Evolutionary conservation across 2,888 invertebrate genomes (phyloP), one percentile per base, ranked within the genome.

Genomic region (Pogonocherus hispidulus): DNA sequence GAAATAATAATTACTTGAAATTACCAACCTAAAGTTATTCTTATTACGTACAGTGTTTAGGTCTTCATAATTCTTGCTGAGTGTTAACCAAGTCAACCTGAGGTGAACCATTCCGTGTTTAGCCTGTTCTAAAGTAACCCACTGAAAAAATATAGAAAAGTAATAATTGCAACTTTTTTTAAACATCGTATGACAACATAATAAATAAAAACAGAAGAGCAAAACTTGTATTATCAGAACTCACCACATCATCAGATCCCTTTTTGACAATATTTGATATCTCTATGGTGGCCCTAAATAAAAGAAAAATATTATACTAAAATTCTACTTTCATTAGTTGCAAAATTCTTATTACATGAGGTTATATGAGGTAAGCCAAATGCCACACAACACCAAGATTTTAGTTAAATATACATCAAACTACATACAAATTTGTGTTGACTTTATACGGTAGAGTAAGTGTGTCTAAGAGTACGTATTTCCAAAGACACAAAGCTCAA

Each of bases 31-130:
- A 27, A 27, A 27, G 8, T 27, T 3, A 5, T 27, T 3, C 27
- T 27, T 27, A 27, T 14, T 20, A 88, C 90, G 88, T 87, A 95
- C 95, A 73, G 91, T 89, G 82, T 91, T 90, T 3, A 97, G 87
- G 84, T 95, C 94, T 32, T 87, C 85, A 11, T 91, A 86, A 80
- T 93, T 90, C 35, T 91, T 87, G 57, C 93, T 91, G 63, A 98
- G 88, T 63, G 92, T 90, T 76, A 97, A 90, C 99, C 99, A 99
- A 4, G 93, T 92, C 59, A 97, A 88, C 57, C 95, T 92, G 60
- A 99, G 86, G 82, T 98, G 96, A 0, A 99, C 90, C 87, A 96
- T 92, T 4, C 99, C 99, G 81, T 96, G 95, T 84, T 97, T 97
- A 6, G 97, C 97, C 85, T 96, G 94, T 85, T 98, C 97, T 76